phyloP scores from a whole-genome alignment of 2,888 invertebrate species.

The Shargacucullia verbasci region DNA sequence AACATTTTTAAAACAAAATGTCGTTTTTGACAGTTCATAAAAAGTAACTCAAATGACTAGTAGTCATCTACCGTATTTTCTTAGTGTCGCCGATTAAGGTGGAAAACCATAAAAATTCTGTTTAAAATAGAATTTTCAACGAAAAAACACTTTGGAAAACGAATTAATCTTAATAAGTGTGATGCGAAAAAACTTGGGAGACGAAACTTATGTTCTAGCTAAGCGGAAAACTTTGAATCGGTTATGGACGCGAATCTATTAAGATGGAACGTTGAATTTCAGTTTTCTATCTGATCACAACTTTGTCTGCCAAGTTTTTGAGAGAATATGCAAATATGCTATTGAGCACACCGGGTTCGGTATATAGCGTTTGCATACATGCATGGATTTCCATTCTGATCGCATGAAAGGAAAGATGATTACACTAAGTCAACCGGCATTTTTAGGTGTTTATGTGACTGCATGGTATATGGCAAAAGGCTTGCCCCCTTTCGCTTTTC shows the following conservation, averaged over 20 bases:
- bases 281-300: conserved; percentile 50
- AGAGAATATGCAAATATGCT: conserved; percentile 45
- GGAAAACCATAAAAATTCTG: background rate
- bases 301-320: conserved; percentile 32
- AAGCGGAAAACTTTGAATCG: conserved; percentile 56
- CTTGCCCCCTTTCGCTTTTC: too few relatives aligned
- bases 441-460: too few relatives aligned
- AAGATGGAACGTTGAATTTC: conserved; percentile 49
- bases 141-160: conserved; percentile 20
- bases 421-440: too few relatives aligned
- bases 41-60: too few relatives aligned
- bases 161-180: conserved; percentile 52
- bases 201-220: conserved; percentile 41
- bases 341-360: conserved; percentile 9
- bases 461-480: too few relatives aligned
- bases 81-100: too few relatives aligned
- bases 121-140: conserved; percentile 9
- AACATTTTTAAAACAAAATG: too few relatives aligned
- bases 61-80: too few relatives aligned
- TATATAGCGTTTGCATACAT: background rate
- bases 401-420: background rate
- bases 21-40: too few relatives aligned
- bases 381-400: conserved; percentile 6
- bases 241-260: conserved; percentile 53
- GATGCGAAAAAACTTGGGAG: conserved; percentile 44